Conservation (phyloP, 2,888 invertebrate species). For the Morpho deidamia region DNA sequence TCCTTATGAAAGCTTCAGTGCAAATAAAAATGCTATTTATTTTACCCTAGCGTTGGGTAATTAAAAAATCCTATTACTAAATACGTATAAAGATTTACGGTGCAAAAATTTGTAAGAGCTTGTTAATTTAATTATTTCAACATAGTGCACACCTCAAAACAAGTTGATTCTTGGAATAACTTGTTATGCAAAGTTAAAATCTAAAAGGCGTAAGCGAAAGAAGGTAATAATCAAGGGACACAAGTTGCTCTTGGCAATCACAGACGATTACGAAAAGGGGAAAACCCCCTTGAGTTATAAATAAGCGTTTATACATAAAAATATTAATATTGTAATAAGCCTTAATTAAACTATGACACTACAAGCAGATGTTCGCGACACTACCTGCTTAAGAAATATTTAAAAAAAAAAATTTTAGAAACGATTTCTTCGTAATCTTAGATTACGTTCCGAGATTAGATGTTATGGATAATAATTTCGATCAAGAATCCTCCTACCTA, state of each 20-base stretch:
- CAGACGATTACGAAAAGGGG: slow-evolving; percentile 22
- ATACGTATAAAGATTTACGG: background rate
- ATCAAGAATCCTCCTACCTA: no score
- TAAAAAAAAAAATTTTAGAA: no score
- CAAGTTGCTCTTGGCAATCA: slow-evolving; percentile 33
- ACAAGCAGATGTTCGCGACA: no score
- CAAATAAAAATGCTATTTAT: background rate
- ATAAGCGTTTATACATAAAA: background rate
- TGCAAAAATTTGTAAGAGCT: background rate
- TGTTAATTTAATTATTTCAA: slow-evolving; percentile 38
- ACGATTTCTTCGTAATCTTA: no score
- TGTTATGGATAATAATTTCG: no score
- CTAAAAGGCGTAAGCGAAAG: slow-evolving; percentile 49
- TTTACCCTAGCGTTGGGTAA: background rate
- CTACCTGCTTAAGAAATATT: no score
- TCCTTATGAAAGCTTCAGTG: no score
- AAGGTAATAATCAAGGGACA: slow-evolving; percentile 59
- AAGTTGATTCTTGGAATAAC: no score
- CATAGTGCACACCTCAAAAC: slow-evolving; percentile 26
- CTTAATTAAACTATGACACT: no score
- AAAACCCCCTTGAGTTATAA: slow-evolving; percentile 18
- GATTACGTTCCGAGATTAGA: no score
- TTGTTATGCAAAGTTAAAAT: slow-evolving; percentile 42
- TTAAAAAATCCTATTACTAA: background rate
- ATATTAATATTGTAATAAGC: background rate